Percentiles rank a stretch among this genome's conserved stretches.
Conservation (phyloP, 1,140 invertebrate species). For the Caenorhabditis inopinata region DNA sequence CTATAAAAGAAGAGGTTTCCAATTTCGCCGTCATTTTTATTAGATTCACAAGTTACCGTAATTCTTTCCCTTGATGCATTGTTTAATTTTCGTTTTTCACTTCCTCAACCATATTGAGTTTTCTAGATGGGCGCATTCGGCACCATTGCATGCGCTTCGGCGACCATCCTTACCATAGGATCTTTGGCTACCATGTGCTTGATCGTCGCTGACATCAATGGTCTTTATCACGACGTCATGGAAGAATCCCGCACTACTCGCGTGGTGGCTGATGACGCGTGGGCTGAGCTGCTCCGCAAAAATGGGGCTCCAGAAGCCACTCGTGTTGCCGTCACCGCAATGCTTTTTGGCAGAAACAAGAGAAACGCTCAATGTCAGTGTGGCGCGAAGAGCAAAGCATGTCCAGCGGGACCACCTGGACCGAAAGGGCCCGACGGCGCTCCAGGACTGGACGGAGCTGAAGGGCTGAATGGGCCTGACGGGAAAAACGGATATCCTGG, state of each 20-base stretch:
- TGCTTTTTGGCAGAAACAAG: constrained; percentile 37
- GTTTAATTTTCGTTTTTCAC: no score
- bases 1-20: no score
- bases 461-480: not conserved
- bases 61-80: no score
- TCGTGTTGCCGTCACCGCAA: not conserved
- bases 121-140: constrained; percentile 28
- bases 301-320: not conserved
- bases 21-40: no score
- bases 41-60: no score
- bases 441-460: constrained; percentile 27
- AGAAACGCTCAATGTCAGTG: constrained; percentile 33
- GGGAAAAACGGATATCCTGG: not conserved
- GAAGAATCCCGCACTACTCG: not conserved
- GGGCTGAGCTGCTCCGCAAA: constrained; percentile 29
- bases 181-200: constrained; percentile 7
- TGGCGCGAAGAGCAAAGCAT: constrained; percentile 11
- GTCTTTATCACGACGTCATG: constrained; percentile 33
- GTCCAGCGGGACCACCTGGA: constrained; percentile 39
- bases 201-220: constrained; percentile 35
- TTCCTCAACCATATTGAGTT: no score
- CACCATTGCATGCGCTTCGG: constrained; percentile 13
- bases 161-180: constrained; percentile 5
- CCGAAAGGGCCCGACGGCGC: constrained; percentile 1
- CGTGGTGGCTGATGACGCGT: constrained; percentile 27